These are phyloP conservation scores for Pachliopta kotzebuea DNA, from an alignment of 2,888 invertebrate species.

Conservation along the genomic window DNA sequence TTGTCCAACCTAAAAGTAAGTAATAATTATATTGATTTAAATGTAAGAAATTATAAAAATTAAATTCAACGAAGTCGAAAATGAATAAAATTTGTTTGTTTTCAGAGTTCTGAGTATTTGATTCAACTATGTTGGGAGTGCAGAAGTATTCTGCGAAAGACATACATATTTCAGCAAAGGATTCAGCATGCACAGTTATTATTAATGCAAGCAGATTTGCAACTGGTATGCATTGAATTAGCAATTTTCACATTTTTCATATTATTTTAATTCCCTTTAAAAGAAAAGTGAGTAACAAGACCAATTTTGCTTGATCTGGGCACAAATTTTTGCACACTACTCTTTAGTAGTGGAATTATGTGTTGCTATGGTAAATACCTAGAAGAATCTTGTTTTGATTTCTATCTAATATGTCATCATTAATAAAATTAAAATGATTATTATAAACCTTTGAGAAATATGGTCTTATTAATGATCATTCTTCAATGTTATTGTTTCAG, in stretches of 20 bases:
- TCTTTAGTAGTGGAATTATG: background rate
- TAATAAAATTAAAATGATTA: too few relatives aligned
- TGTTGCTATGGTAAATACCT: too few relatives aligned
- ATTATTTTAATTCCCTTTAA: too few relatives aligned
- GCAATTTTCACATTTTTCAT: too few relatives aligned
- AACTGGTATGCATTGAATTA: constrained; percentile 29
- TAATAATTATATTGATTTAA: background rate
- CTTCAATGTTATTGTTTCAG: background rate
- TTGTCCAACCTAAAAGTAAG: constrained; percentile 13
- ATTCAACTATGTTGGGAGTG: constrained; percentile 44
- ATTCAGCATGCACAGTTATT: constrained; percentile 38
- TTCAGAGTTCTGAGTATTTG: constrained; percentile 31
- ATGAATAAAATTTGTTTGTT: background rate
- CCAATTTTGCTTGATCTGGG: too few relatives aligned
- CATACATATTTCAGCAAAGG: constrained; percentile 34
- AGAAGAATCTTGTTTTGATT: too few relatives aligned
- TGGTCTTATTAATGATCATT: background rate
- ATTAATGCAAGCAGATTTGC: constrained; percentile 32
- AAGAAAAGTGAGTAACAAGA: too few relatives aligned
- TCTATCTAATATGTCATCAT: too few relatives aligned
- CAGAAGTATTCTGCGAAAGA: constrained; percentile 34
- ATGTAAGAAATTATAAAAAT: background rate
- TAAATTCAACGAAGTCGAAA: background rate
- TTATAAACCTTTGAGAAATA: too few relatives aligned
- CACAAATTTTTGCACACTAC: background rate